Evolutionary conservation across 2,888 invertebrate species (phyloP).

Genomic region (Plagiodera versicolora): DNA sequence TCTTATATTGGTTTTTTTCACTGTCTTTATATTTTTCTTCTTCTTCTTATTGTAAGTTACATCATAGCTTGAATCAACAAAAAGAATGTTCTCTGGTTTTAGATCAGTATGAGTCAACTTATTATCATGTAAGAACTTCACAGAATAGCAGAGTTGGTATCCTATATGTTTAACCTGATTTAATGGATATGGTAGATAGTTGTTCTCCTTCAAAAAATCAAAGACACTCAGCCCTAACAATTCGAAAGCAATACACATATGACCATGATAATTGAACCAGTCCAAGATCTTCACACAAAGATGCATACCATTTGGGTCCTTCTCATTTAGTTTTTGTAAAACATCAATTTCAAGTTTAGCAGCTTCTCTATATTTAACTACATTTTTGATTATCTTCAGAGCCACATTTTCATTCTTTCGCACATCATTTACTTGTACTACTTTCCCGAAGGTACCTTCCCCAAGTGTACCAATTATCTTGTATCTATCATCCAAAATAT

Average conservation of each 20-base stretch:
- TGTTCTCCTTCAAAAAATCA: slow-evolving; percentile 98
- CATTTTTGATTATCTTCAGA: slow-evolving; percentile 98
- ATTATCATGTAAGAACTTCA: slow-evolving; percentile 96
- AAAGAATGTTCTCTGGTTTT: slow-evolving; percentile 99
- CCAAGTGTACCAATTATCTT: slow-evolving; percentile 97
- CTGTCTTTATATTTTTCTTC: slow-evolving; percentile 84
- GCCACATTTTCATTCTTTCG: slow-evolving; percentile 94
- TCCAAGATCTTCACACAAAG: slow-evolving; percentile 96
- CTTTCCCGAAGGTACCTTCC: slow-evolving; percentile 99
- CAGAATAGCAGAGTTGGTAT: slow-evolving; percentile 95
- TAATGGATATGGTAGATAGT: slow-evolving; percentile 96
- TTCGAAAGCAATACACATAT: slow-evolving; percentile 98
- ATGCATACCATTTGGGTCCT: slow-evolving; percentile 91
- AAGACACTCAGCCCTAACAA: slow-evolving; percentile 97
- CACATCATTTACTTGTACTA: slow-evolving; percentile 96
- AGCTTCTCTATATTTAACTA: slow-evolving; percentile 98
- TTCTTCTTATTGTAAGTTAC: slow-evolving; percentile 72
- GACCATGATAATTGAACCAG: slow-evolving; percentile 97
- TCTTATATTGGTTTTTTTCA: slow-evolving; percentile 91
- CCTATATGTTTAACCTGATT: slow-evolving; percentile 97
- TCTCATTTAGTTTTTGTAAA: slow-evolving; percentile 90
- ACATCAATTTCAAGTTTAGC: slow-evolving; percentile 99
- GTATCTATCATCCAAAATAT: slow-evolving; percentile 99
- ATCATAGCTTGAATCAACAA: slow-evolving; percentile 92
- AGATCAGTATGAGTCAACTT: slow-evolving; percentile 98